Conservation (phyloP, 1,140 invertebrate genomes). For the Sarcophaga bullata region DNA sequence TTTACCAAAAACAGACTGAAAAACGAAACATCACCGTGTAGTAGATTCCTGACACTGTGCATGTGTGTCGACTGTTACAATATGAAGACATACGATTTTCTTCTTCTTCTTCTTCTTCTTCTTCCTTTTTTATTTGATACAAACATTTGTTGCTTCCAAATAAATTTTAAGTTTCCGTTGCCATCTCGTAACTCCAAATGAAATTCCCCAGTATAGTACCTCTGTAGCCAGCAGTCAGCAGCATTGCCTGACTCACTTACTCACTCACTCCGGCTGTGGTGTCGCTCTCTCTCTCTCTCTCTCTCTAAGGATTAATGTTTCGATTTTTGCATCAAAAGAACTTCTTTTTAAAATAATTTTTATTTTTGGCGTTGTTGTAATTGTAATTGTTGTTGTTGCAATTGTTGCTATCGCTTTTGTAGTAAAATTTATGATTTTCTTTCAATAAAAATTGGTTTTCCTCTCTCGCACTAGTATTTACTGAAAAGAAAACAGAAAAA, state of each 20-base stretch:
- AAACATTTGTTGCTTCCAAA: constrained; percentile 10
- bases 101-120: too few species aligned
- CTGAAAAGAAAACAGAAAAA: too few species aligned
- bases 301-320: constrained; percentile 32
- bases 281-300: constrained; percentile 6
- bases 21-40: not conserved
- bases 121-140: not conserved
- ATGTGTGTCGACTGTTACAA: not conserved
- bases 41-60: not conserved
- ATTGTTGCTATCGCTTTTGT: not conserved
- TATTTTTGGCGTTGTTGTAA: not conserved
- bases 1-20: not conserved
- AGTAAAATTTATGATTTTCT: constrained; percentile 25
- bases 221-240: not conserved
- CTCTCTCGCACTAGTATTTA: too few species aligned
- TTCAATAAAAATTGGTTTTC: not conserved
- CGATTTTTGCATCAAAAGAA: constrained; percentile 19
- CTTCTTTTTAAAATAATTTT: not conserved
- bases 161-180: constrained; percentile 29
- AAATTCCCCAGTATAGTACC: not conserved
- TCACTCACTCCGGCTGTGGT: not conserved
- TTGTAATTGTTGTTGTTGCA: too few species aligned
- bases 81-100: constrained; percentile 10
- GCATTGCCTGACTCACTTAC: not conserved
- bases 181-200: not conserved